These are phyloP conservation scores for Euplexia lucipara DNA, from an alignment of 2,888 invertebrate genomes.

Conservation along the genomic window DNA sequence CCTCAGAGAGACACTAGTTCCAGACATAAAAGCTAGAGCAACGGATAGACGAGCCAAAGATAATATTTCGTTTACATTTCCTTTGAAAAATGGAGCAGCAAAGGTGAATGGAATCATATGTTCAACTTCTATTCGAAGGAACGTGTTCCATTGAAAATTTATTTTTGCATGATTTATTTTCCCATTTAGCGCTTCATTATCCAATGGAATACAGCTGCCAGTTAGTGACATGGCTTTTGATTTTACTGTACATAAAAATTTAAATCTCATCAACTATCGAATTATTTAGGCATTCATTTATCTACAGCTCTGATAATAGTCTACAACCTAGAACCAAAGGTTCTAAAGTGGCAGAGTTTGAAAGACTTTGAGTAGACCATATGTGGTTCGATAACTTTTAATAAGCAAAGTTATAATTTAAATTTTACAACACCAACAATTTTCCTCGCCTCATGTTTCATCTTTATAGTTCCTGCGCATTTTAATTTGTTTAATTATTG, in stretches of 20 bases:
- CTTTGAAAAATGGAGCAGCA: slow-evolving; percentile 5
- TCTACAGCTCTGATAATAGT: too few relatives aligned
- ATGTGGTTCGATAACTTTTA: slow-evolving; percentile 12
- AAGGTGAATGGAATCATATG: slow-evolving; percentile 16
- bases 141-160: neutral
- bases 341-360: too few relatives aligned
- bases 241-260: too few relatives aligned
- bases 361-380: slow-evolving; percentile 16
- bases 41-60: slow-evolving; percentile 1
- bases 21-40: slow-evolving; percentile 6
- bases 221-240: neutral
- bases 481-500: slow-evolving; percentile 41
- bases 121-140: neutral
- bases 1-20: slow-evolving; percentile 17
- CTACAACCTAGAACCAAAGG: too few relatives aligned
- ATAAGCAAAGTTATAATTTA: slow-evolving; percentile 37
- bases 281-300: too few relatives aligned
- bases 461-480: slow-evolving; percentile 10
- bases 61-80: slow-evolving; percentile 34
- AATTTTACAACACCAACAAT: slow-evolving; percentile 14
- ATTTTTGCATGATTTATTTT: neutral
- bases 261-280: too few relatives aligned
- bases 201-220: neutral
- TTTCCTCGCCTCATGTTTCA: neutral
- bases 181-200: too few relatives aligned